A percentile compares a stretch with the other conserved stretches of the same genome.
Conservation (phyloP, 2,888 invertebrate genomes). For the Therioaphis trifolii region DNA sequence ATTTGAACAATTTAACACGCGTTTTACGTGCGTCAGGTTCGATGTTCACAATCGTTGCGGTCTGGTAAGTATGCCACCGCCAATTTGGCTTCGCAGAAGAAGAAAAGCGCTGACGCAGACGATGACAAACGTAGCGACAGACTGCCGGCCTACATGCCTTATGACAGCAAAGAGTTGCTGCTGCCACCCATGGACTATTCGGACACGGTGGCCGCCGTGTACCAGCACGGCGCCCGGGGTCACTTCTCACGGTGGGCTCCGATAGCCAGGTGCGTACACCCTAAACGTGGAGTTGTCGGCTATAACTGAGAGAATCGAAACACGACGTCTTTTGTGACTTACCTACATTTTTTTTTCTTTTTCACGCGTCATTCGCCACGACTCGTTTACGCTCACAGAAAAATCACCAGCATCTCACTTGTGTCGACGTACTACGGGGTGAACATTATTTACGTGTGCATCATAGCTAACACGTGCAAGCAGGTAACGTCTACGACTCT, state of each 20-base stretch:
- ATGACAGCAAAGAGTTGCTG: not conserved
- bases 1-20: too few relatives aligned
- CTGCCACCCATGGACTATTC: slow-evolving; percentile 64
- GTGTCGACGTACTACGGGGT: slow-evolving; percentile 63
- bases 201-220: slow-evolving; percentile 65
- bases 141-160: not conserved
- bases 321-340: too few relatives aligned
- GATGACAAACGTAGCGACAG: not conserved
- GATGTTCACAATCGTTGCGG: slow-evolving; percentile 9
- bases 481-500: slow-evolving; percentile 53
- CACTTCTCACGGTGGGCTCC: slow-evolving; percentile 64
- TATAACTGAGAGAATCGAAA: too few relatives aligned
- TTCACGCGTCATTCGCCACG: not conserved
- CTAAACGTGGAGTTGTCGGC: too few relatives aligned
- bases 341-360: too few relatives aligned
- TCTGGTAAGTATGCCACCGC: slow-evolving; percentile 28
- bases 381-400: slow-evolving; percentile 19
- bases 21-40: not conserved
- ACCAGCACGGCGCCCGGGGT: slow-evolving; percentile 64
- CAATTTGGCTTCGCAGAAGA: not conserved
- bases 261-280: slow-evolving; percentile 63
- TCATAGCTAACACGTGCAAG: slow-evolving; percentile 58
- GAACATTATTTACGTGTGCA: slow-evolving; percentile 63
- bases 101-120: not conserved
- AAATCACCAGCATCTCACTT: slow-evolving; percentile 23